These are phyloP conservation scores for Amiota communis DNA, from an alignment of 2,888 invertebrate genomes.

Conservation along the genomic window DNA sequence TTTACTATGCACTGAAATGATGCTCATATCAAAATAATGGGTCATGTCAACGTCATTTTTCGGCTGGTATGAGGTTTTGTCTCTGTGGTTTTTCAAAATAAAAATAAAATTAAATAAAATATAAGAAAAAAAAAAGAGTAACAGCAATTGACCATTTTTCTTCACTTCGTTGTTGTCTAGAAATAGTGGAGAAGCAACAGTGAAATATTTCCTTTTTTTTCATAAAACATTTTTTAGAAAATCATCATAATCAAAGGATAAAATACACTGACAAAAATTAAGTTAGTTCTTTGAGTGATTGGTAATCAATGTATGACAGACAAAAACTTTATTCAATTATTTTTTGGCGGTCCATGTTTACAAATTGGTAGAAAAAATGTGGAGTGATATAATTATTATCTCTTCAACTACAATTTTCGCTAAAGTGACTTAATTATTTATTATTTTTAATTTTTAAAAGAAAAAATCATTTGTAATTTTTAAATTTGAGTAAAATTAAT, in stretches of 20 bases:
- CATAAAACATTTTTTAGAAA: background rate
- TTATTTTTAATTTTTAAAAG: too few relatives aligned
- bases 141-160: background rate
- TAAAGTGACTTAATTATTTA: too few relatives aligned
- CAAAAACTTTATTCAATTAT: too few relatives aligned
- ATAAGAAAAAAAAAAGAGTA: constrained; percentile 31
- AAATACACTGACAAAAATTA: background rate
- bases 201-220: background rate
- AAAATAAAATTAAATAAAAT: too few relatives aligned
- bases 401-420: too few relatives aligned
- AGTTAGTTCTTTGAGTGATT: too few relatives aligned
- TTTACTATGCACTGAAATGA: constrained; percentile 24
- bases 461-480: too few relatives aligned
- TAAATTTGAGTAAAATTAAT: too few relatives aligned
- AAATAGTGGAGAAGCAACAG: background rate
- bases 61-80: constrained; percentile 38
- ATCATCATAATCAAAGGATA: background rate
- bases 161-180: background rate
- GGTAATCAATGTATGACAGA: too few relatives aligned
- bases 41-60: constrained; percentile 55
- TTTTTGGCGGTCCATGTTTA: too few relatives aligned
- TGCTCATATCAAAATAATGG: constrained; percentile 57
- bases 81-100: constrained; percentile 29
- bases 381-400: too few relatives aligned
- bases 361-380: too few relatives aligned